Evolutionary conservation across 2,888 invertebrate genomes (phyloP).

Genomic region (Miltochrista miniata): DNA sequence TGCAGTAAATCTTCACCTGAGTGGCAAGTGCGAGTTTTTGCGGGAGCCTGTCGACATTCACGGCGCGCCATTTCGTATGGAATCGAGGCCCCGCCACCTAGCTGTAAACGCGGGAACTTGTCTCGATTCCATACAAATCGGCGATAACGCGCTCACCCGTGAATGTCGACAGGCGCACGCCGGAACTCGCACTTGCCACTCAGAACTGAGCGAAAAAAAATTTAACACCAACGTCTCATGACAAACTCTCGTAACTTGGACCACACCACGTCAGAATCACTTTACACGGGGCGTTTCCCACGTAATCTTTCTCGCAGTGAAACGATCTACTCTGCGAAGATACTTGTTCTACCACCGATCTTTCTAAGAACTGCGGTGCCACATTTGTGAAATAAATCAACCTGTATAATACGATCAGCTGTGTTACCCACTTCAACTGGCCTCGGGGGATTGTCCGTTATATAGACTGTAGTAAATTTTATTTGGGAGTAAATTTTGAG

Average conservation of each 20-base stretch:
- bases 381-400: constrained; percentile 23
- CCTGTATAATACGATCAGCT: constrained; percentile 13
- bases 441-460: not conserved
- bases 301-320: constrained; percentile 40
- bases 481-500: not conserved
- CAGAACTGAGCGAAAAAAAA: no score
- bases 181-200: no score
- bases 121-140: no score
- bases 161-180: no score
- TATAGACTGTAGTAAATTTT: not conserved
- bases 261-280: constrained; percentile 39
- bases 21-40: no score
- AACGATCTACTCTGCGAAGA: constrained; percentile 29
- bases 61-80: no score
- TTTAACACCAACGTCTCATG: no score
- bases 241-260: constrained; percentile 2
- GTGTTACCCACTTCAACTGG: not conserved
- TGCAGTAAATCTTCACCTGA: no score
- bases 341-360: constrained; percentile 9
- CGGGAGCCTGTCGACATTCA: no score
- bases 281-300: constrained; percentile 45
- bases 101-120: no score
- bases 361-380: constrained; percentile 20
- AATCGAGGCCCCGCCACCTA: no score
- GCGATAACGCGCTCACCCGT: no score